phyloP scores from a whole-genome alignment of 1,140 invertebrate species.

The Lepidurus arcticus region DNA sequence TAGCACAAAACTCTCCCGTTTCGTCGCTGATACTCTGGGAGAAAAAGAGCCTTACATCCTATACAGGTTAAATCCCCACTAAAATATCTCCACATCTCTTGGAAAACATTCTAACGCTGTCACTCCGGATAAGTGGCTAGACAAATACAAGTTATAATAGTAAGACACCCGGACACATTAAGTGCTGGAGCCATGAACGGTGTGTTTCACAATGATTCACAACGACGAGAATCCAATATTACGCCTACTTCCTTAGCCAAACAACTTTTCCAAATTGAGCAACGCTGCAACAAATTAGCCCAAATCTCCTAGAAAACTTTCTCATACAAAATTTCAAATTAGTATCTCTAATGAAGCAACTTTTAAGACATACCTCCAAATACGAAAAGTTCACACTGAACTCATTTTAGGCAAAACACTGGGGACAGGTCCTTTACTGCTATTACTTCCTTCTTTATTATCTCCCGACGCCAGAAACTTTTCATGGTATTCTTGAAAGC shows the following conservation, averaged over 20 bases:
- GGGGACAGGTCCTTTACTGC: conserved; percentile 4
- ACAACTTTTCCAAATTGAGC: neutral
- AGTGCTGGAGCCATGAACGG: neutral
- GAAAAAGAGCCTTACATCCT: neutral
- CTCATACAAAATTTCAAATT: no score
- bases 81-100: neutral
- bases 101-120: neutral
- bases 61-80: neutral
- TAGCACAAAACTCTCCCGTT: neutral
- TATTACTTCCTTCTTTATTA: conserved; percentile 1
- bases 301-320: neutral
- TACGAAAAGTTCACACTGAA: neutral
- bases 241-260: neutral
- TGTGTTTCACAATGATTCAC: conserved; percentile 11
- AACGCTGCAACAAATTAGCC: neutral
- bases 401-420: conserved; percentile 33
- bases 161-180: conserved; percentile 10
- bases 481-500: conserved; percentile 72
- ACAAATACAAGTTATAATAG: neutral
- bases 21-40: neutral
- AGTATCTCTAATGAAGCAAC: no score
- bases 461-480: conserved; percentile 33
- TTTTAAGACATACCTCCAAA: no score
- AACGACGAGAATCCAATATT: neutral
- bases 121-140: neutral